Percentiles rank a stretch among this genome's conserved stretches.
These are phyloP conservation scores for Ptilorrhoa leucosticta DNA, from an alignment of 2,113 vertebrate species.

Conservation along the genomic window DNA sequence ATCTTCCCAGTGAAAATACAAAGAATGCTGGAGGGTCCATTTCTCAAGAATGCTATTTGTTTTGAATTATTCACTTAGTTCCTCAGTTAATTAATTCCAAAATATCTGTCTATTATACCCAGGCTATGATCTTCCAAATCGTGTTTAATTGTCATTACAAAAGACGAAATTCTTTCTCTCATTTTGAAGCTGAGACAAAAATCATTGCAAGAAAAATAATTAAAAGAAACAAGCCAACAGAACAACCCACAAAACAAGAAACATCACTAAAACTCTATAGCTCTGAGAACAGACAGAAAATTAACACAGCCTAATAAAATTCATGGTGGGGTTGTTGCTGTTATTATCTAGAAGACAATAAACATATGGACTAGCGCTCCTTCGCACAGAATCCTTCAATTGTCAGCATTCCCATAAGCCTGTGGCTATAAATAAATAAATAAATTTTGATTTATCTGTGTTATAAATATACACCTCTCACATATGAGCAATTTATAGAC, in stretches of 20 bases:
- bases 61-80: background rate
- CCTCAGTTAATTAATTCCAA: constrained; percentile 20
- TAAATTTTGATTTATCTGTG: background rate
- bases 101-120: background rate
- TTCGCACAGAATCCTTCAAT: background rate
- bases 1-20: background rate
- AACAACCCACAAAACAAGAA: background rate
- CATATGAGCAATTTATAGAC: background rate
- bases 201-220: background rate
- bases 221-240: background rate
- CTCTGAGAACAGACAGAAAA: background rate
- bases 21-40: background rate
- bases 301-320: background rate
- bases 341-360: background rate
- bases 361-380: background rate
- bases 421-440: background rate
- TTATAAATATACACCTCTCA: background rate
- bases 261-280: background rate
- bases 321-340: background rate
- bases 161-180: background rate
- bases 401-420: background rate
- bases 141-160: background rate
- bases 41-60: background rate
- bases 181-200: background rate
- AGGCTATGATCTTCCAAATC: background rate